These are phyloP conservation scores for Pelodytes ibericus DNA, from an alignment of 2,797 vertebrate species.

Conservation along the genomic window DNA sequence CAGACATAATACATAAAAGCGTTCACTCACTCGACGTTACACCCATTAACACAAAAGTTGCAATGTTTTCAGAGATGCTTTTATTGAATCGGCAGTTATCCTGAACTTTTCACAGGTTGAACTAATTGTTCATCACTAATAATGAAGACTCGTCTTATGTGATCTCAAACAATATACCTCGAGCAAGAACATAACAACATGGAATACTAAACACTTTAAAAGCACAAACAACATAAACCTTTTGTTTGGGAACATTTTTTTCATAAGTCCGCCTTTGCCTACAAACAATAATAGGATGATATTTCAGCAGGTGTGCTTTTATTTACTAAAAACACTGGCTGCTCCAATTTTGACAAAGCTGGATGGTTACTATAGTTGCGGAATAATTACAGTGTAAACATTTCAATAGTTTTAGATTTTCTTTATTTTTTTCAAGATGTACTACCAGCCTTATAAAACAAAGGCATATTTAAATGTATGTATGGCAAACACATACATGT, in stretches of 20 bases:
- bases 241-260: constrained; percentile 55
- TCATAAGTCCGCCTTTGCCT: constrained; percentile 42
- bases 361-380: constrained; percentile 51
- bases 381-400: constrained; percentile 40
- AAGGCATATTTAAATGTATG: too few relatives aligned
- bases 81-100: constrained; percentile 58
- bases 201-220: constrained; percentile 60
- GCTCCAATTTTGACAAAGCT: constrained; percentile 28
- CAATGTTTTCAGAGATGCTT: constrained; percentile 63
- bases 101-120: constrained; percentile 67
- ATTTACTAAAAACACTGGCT: constrained; percentile 46
- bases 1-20: constrained; percentile 63
- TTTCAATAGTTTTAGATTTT: constrained; percentile 47
- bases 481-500: too few relatives aligned
- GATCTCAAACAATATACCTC: constrained; percentile 54
- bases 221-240: constrained; percentile 58
- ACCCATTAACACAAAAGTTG: constrained; percentile 68
- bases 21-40: constrained; percentile 57
- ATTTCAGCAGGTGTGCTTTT: constrained; percentile 70
- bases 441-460: neutral
- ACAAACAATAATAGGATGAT: constrained; percentile 56
- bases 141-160: constrained; percentile 53
- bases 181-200: constrained; percentile 51
- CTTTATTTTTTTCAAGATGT: neutral
- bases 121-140: constrained; percentile 56